Evolutionary conservation across 2,888 invertebrate genomes (phyloP).

Genomic region (Phaedon cochleariae): DNA sequence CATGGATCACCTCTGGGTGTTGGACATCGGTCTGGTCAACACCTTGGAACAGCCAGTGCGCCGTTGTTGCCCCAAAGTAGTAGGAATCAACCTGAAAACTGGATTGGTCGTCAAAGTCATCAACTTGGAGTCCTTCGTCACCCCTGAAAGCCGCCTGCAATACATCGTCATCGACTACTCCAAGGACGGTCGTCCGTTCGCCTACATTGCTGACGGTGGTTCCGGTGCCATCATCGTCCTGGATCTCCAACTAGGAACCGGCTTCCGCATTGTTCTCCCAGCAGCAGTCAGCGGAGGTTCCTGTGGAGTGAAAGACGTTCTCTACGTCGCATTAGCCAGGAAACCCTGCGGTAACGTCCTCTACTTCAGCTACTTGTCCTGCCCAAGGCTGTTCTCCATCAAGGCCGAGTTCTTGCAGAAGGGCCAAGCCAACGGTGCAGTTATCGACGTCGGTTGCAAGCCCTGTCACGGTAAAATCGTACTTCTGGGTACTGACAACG

Average conservation of each 20-base stretch:
- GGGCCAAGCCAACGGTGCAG: slow-evolving; percentile 66
- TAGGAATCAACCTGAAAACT: slow-evolving; percentile 46
- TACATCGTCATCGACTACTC: slow-evolving; percentile 75
- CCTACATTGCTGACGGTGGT: slow-evolving; percentile 76
- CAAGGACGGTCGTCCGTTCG: slow-evolving; percentile 68
- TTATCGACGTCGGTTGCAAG: slow-evolving; percentile 66
- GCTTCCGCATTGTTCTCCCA: slow-evolving; percentile 72
- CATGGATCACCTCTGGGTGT: slow-evolving; percentile 75
- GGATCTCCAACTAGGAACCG: slow-evolving; percentile 69
- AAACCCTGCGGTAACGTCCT: slow-evolving; percentile 64
- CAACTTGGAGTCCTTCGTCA: slow-evolving; percentile 64
- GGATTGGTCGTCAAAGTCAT: slow-evolving; percentile 71
- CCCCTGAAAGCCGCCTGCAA: slow-evolving; percentile 69
- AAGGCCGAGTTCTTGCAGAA: slow-evolving; percentile 65
- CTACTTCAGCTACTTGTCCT: slow-evolving; percentile 67
- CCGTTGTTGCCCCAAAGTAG: slow-evolving; percentile 74
- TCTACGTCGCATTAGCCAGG: slow-evolving; percentile 67
- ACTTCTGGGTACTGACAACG: slow-evolving; percentile 69
- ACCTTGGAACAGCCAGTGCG: slow-evolving; percentile 71
- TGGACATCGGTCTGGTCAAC: slow-evolving; percentile 77
- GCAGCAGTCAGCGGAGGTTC: slow-evolving; percentile 62
- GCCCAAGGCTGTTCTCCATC: slow-evolving; percentile 67
- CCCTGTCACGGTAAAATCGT: slow-evolving; percentile 64
- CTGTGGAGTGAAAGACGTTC: slow-evolving; percentile 63
- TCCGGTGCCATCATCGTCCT: slow-evolving; percentile 74